Evolutionary conservation across 2,888 invertebrate species (phyloP).

Genomic region (Venusia cambrica): DNA sequence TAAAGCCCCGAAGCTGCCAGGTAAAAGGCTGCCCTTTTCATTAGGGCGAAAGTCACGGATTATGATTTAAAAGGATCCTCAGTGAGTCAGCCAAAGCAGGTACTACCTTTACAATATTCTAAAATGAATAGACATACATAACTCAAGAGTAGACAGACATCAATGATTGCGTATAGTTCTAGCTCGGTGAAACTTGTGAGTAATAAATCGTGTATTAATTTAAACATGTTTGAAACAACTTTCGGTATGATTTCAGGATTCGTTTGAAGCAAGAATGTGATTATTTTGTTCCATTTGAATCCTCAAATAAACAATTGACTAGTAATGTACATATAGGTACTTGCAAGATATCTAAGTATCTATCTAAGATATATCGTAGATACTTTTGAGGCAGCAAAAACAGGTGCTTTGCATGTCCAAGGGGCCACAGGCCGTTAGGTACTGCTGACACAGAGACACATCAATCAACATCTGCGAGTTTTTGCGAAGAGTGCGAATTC

Average conservation of each 20-base stretch:
- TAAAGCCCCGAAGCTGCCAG: slow-evolving; percentile 23
- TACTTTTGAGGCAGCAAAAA: too few relatives aligned
- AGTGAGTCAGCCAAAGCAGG: slow-evolving; percentile 51
- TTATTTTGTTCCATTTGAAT: too few relatives aligned
- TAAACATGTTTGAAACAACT: slow-evolving; percentile 22
- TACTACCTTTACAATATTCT: slow-evolving; percentile 39
- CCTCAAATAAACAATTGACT: too few relatives aligned
- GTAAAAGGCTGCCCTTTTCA: slow-evolving; percentile 30
- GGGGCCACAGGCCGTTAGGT: slow-evolving; percentile 31
- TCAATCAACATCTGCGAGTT: slow-evolving; percentile 26
- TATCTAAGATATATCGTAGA: too few relatives aligned
- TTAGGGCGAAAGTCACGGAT: slow-evolving; percentile 40
- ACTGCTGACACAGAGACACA: slow-evolving; percentile 29
- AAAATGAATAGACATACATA: slow-evolving; percentile 3
- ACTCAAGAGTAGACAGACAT: too few relatives aligned
- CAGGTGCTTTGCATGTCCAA: slow-evolving; percentile 40
- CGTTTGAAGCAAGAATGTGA: not conserved
- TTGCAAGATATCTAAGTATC: too few relatives aligned
- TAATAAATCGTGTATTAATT: slow-evolving; percentile 8
- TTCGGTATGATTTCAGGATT: slow-evolving; percentile 15
- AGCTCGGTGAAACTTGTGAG: slow-evolving; percentile 8
- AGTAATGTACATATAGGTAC: too few relatives aligned
- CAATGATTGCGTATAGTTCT: slow-evolving; percentile 4
- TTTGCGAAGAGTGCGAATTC: slow-evolving; percentile 27
- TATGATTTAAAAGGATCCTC: slow-evolving; percentile 43